Percentiles rank a stretch among this genome's conserved stretches.
These are phyloP conservation scores for Leucopsar rothschildi DNA, from an alignment of 2,113 vertebrate species.

Conservation along the genomic window DNA sequence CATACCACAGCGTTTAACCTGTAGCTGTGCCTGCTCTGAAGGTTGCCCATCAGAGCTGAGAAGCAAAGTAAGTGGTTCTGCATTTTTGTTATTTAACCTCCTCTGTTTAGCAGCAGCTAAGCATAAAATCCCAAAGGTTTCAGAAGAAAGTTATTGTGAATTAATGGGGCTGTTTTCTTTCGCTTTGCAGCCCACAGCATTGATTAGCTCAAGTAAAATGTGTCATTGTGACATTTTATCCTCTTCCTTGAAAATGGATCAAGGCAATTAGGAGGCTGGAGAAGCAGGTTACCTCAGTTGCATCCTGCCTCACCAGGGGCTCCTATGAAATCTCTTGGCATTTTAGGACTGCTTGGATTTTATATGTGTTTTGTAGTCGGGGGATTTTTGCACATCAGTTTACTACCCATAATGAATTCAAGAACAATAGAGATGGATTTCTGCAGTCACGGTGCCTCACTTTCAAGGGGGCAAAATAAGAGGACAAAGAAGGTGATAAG, in stretches of 20 bases:
- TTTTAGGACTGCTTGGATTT: background rate
- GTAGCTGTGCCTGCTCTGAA: background rate
- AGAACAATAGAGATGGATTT: background rate
- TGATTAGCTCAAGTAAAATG: background rate
- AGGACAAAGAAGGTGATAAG: too few species aligned
- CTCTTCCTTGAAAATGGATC: background rate
- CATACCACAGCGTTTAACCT: background rate
- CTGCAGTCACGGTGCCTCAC: background rate
- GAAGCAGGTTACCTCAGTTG: background rate
- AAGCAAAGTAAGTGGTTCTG: accelerated
- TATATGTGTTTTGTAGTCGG: background rate
- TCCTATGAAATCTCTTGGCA: background rate
- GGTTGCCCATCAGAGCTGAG: background rate
- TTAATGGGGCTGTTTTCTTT: background rate
- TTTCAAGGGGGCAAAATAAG: background rate
- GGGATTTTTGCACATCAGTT: background rate
- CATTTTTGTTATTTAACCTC: background rate
- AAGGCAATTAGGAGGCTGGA: background rate
- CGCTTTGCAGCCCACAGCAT: background rate
- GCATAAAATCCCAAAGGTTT: background rate
- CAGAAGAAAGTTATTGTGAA: background rate
- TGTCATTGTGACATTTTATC: background rate
- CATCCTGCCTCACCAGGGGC: background rate
- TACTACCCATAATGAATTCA: background rate
- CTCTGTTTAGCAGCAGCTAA: background rate